These are phyloP conservation scores for Cyclopterus lumpus DNA, from an alignment of 2,797 vertebrate genomes.

Conservation along the genomic window DNA sequence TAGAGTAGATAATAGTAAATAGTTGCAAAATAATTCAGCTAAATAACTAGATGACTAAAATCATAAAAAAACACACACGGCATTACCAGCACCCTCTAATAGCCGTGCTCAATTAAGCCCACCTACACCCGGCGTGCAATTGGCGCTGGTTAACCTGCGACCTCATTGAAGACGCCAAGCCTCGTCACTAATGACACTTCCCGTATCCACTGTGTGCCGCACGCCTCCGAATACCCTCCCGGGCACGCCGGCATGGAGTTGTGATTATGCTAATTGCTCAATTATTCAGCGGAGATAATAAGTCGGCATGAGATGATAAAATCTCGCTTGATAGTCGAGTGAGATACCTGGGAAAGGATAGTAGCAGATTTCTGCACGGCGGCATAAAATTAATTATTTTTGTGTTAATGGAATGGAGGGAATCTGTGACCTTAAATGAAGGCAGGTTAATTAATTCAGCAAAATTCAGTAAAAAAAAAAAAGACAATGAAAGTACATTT, in stretches of 20 bases:
- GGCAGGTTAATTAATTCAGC: conserved; percentile 4
- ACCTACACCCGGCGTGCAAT: conserved; percentile 74
- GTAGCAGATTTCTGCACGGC: conserved; percentile 47
- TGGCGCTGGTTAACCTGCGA: conserved; percentile 79
- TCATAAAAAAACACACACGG: conserved; percentile 7
- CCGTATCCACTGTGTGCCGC: conserved; percentile 41
- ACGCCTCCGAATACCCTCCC: conserved; percentile 45
- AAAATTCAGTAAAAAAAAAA: not conserved
- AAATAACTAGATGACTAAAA: not conserved
- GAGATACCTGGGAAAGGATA: conserved; percentile 64
- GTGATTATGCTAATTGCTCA: conserved; percentile 77
- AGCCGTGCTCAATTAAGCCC: conserved; percentile 81
- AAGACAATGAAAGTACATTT: not conserved
- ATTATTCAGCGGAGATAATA: conserved; percentile 74
- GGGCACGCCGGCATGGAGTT: conserved; percentile 49
- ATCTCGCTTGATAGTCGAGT: conserved; percentile 66
- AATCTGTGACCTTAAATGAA: conserved; percentile 24
- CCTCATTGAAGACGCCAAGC: conserved; percentile 64
- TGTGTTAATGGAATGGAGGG: conserved; percentile 26
- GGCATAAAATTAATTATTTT: conserved; percentile 46
- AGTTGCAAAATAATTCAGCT: not conserved
- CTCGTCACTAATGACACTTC: conserved; percentile 69
- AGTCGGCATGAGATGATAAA: conserved; percentile 62
- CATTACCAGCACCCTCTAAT: conserved; percentile 65
- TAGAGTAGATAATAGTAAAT: too few relatives aligned